Evolutionary conservation across 2,888 invertebrate species (phyloP).

Genomic region (Lucinisca nassula): DNA sequence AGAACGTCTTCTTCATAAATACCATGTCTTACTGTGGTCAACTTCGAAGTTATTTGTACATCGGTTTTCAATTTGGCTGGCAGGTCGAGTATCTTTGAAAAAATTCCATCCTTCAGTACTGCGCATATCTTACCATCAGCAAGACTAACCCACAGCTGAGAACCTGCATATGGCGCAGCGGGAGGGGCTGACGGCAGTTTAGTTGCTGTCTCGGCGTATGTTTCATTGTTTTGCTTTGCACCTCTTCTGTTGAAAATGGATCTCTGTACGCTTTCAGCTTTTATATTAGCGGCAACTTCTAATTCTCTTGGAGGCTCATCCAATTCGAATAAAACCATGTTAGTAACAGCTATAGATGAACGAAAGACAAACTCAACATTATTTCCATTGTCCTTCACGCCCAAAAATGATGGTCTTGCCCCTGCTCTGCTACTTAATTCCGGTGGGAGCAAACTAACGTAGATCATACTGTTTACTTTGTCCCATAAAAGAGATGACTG

Average conservation of each 20-base stretch:
- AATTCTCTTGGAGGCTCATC: neutral
- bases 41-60: slow-evolving; percentile 59
- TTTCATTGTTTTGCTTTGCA: too few species aligned
- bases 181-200: neutral
- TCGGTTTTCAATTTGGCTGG: slow-evolving; percentile 42
- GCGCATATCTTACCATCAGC: slow-evolving; percentile 52
- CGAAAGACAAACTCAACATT: slow-evolving; percentile 49
- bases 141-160: slow-evolving; percentile 55
- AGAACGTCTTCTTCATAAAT: slow-evolving; percentile 54
- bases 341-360: slow-evolving; percentile 27
- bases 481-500: slow-evolving; percentile 46
- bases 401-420: slow-evolving; percentile 44
- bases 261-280: too few species aligned
- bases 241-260: neutral
- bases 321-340: slow-evolving; percentile 63
- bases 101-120: slow-evolving; percentile 34
- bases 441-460: slow-evolving; percentile 52
- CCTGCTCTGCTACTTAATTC: neutral
- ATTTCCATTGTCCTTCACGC: slow-evolving; percentile 58
- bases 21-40: slow-evolving; percentile 20
- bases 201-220: neutral
- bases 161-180: slow-evolving; percentile 19
- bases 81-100: slow-evolving; percentile 46
- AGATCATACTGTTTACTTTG: slow-evolving; percentile 27
- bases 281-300: neutral